phyloP scores from a whole-genome alignment of 2,797 vertebrate species.

The Thamnophis elegans region DNA sequence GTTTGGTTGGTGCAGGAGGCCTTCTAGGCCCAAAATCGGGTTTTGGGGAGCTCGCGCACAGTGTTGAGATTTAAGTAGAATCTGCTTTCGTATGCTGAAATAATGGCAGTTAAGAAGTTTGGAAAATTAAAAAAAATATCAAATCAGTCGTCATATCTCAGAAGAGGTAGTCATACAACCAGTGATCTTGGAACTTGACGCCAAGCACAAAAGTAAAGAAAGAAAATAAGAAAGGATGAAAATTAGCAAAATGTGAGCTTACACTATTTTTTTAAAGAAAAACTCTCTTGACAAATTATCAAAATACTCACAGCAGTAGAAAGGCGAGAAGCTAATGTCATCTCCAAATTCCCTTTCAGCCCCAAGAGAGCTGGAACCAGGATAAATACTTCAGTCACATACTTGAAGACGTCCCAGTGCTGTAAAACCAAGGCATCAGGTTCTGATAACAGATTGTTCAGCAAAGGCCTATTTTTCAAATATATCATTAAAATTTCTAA shows the following conservation, averaged over 20 bases:
- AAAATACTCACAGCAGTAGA: constrained; percentile 91
- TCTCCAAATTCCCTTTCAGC: constrained; percentile 97
- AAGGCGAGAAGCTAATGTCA: constrained; percentile 96
- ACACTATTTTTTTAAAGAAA: neutral
- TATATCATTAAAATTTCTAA: neutral
- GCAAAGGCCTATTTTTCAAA: neutral
- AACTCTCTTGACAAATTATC: neutral
- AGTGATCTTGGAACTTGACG: neutral
- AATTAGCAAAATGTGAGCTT: neutral
- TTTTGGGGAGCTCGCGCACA: too few species aligned
- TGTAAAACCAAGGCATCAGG: constrained; percentile 61
- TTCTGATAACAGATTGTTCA: neutral
- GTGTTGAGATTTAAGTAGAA: neutral
- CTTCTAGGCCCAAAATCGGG: too few species aligned
- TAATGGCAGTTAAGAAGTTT: neutral
- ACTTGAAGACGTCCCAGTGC: constrained; percentile 96
- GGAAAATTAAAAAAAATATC: neutral
- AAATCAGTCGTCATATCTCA: neutral
- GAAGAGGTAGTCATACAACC: neutral
- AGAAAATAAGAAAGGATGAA: neutral
- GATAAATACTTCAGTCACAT: constrained; percentile 96
- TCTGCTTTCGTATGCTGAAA: neutral
- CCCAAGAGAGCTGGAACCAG: constrained; percentile 94
- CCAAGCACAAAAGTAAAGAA: neutral
- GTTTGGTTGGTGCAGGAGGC: too few species aligned